Evolutionary conservation across 2,113 vertebrate species (phyloP).

Genomic region (Oreotragus oreotragus): DNA sequence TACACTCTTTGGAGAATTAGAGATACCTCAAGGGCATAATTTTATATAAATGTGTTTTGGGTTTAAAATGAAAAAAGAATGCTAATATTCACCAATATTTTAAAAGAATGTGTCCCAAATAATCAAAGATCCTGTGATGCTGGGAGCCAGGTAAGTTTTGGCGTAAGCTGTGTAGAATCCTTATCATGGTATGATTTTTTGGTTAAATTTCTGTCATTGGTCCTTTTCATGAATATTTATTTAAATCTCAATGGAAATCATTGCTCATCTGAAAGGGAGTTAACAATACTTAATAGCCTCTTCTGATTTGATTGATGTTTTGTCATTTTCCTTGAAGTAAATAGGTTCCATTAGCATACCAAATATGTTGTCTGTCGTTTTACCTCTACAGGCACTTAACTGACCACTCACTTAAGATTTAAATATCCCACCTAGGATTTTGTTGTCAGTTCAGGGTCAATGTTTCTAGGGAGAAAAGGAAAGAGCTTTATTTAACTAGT

Average conservation of each 20-base stretch:
- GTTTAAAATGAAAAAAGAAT: not conserved
- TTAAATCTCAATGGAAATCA: constrained; percentile 85
- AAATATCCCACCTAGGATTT: constrained; percentile 79
- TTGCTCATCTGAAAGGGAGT: constrained; percentile 87
- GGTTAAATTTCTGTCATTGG: constrained; percentile 81
- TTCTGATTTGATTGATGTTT: constrained; percentile 90
- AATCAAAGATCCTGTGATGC: not conserved
- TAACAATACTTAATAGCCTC: constrained; percentile 87
- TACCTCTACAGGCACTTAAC: constrained; percentile 78
- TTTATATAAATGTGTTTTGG: constrained; percentile 4
- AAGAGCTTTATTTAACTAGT: constrained; percentile 52
- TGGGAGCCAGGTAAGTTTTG: not conserved
- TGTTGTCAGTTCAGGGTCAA: constrained; percentile 77
- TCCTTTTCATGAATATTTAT: constrained; percentile 87
- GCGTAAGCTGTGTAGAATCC: constrained; percentile 39
- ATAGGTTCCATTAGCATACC: constrained; percentile 86
- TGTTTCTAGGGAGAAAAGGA: constrained; percentile 39
- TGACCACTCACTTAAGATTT: constrained; percentile 85
- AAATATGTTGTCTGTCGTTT: constrained; percentile 84
- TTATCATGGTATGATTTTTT: constrained; percentile 72
- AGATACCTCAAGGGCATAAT: not conserved
- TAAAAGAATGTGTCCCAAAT: not conserved
- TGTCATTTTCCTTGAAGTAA: constrained; percentile 87
- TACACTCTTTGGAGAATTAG: not conserved
- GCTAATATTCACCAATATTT: not conserved